Evolutionary conservation across 2,888 invertebrate genomes (phyloP), one percentile per base, ranked within the genome.

Genomic region (Oscheius sp.): DNA sequence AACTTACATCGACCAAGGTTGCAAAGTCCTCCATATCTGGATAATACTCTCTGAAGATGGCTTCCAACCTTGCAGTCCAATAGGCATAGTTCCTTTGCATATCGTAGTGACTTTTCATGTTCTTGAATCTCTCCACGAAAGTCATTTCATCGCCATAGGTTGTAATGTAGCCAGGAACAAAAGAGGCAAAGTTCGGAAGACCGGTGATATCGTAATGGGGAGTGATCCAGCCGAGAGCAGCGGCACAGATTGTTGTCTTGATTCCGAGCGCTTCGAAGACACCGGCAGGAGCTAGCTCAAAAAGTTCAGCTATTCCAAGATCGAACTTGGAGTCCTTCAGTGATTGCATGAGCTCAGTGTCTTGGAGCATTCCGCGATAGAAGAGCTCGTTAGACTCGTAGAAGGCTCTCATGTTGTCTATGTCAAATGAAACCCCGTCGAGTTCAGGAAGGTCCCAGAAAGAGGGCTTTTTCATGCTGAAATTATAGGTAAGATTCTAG

Each of bases 91-190:
- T 33, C 13, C 29, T 51, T 13, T 37, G 29, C 37, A 68, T 13
- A 2, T 53, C 42, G n/a, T 68, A 53, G 7, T 55, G 55, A n/a
- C 32, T 13, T n/a, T 55, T 51, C n/a, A 73, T 55, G 47, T 59
- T 66, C 7, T 66, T 29, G 32, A 73, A 57, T 57, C 73, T 53
- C 29, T 73, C 66, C 29, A 55, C 42, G 13, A 73, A 66, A 10
- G 57, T 55, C 73, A 73, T 65, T 42, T 57, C 7, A 21, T 66
- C 58, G 10, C 66, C 58, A 21, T 32, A 73, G 2, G 66, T 65
- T 42, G 73, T 66, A 37, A 66, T 29, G n/a, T 51, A 73, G 21
- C 42, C 73, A 65, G 70, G 70, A 9, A 70, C 70, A 59, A 70
- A 70, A n/a, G 58, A 57, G 5, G 13, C 9, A 29, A 70, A 58